Evolutionary conservation across 2,888 invertebrate species (phyloP), one percentile per base, ranked within the genome.

Genomic region (Monochamus alternatus): DNA sequence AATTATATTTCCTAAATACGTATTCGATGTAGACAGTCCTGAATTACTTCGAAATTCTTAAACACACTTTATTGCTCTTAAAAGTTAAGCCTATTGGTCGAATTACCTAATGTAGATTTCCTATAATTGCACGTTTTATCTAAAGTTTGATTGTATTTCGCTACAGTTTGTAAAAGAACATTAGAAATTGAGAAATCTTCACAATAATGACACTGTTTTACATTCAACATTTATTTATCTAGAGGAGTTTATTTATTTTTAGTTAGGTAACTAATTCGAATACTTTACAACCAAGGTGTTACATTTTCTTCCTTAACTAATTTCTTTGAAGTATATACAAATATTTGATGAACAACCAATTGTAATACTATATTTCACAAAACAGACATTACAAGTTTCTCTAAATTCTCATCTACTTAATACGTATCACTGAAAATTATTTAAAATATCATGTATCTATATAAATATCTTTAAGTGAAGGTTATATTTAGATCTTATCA

Each of bases 141-240:
- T 71, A 72, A 80, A 74, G 64, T 81, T n/a, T 84, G 84, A 84
- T 84, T 84, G 84, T 84, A 80, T 84, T 76, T 84, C 84, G 84
- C 84, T 84, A 84, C 82, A 81, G 75, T 78, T 82, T 77, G 66
- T 55, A 67, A 67, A 69, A 74, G 62, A 52, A 68, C 22, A 62
- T 73, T 70, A 73, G 70, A 75, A 78, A 67, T 72, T 58, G 32
- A 60, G 68, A 65, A 62, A 71, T 76, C 65, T 66, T 69, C 73
- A 80, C 77, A 80, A 75, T 76, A 62, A 79, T 65, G 72, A 81
- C 76, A 82, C 73, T 77, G 71, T 75, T 81, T 81, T 55, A 78
- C 78, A 80, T 77, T 77, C 64, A 80, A 77, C 74, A 82, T 76
- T 78, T 67, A 81, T 79, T 78, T 81, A 81, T 30, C 74, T 72